Conservation (phyloP, 2,113 vertebrate species). For the Andinoacara biseriatus region DNA sequence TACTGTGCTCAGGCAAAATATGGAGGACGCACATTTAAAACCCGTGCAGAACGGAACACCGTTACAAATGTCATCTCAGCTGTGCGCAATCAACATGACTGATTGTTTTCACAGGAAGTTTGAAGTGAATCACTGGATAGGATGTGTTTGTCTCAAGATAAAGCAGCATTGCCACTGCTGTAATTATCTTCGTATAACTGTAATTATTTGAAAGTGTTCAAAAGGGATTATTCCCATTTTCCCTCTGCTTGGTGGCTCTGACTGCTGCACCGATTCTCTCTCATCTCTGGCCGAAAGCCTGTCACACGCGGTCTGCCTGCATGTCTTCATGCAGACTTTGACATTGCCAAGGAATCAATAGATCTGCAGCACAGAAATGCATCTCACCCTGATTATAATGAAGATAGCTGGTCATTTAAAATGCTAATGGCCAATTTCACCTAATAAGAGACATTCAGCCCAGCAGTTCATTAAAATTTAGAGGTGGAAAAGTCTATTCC, state of each 20-base stretch:
- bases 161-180: slow-evolving; percentile 68
- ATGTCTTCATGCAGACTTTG: slow-evolving; percentile 72
- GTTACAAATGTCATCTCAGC: slow-evolving; percentile 67
- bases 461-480: slow-evolving; percentile 80
- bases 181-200: slow-evolving; percentile 81
- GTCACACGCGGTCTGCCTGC: slow-evolving; percentile 57
- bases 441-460: slow-evolving; percentile 78
- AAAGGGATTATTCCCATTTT: slow-evolving; percentile 71
- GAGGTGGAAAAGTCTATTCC: slow-evolving; percentile 81
- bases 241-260: slow-evolving; percentile 20
- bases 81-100: slow-evolving; percentile 72
- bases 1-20: slow-evolving; percentile 37
- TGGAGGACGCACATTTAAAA: slow-evolving; percentile 44
- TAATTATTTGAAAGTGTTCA: slow-evolving; percentile 80
- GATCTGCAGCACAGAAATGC: slow-evolving; percentile 66
- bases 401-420: slow-evolving; percentile 80
- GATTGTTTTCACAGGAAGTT: slow-evolving; percentile 78
- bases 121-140: slow-evolving; percentile 76
- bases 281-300: slow-evolving; percentile 41
- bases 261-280: slow-evolving; percentile 43
- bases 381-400: slow-evolving; percentile 76
- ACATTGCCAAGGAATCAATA: slow-evolving; percentile 76
- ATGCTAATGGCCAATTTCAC: slow-evolving; percentile 79
- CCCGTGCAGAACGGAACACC: slow-evolving; percentile 58
- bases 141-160: slow-evolving; percentile 71